Evolutionary conservation across 1,140 invertebrate species (phyloP).

Genomic region (Scaptomyza montana): DNA sequence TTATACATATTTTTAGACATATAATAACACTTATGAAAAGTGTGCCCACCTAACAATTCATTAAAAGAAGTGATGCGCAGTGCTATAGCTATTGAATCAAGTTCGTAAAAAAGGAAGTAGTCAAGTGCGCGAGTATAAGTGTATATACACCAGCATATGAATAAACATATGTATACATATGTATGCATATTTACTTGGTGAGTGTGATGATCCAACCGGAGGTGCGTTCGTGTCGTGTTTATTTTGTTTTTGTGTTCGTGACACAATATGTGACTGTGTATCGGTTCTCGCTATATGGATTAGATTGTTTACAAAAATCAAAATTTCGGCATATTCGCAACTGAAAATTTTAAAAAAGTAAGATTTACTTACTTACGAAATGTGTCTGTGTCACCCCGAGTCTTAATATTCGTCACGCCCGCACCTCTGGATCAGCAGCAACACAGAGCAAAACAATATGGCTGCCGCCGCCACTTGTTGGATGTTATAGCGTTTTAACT

Average conservation of each 20-base stretch:
- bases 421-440: constrained; percentile 48
- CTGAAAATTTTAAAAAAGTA: not conserved
- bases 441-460: constrained; percentile 65
- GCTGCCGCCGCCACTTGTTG: constrained; percentile 72
- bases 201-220: constrained; percentile 53
- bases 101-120: constrained; percentile 43
- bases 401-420: constrained; percentile 47
- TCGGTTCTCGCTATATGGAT: constrained; percentile 11
- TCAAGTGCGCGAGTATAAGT: constrained; percentile 44
- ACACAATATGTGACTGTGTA: constrained; percentile 24
- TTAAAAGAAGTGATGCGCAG: constrained; percentile 37
- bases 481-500: constrained; percentile 57
- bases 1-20: constrained; percentile 12
- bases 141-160: constrained; percentile 39
- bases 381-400: constrained; percentile 21
- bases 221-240: constrained; percentile 48
- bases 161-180: constrained; percentile 38
- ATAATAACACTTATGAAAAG: constrained; percentile 10
- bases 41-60: not conserved
- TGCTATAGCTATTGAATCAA: constrained; percentile 39
- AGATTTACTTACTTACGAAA: not conserved
- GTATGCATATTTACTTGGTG: constrained; percentile 43
- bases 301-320: not conserved
- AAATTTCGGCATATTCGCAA: constrained; percentile 3
- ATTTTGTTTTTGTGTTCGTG: constrained; percentile 35